phyloP scores from a whole-genome alignment of 2,888 invertebrate genomes.

The Diadromus collaris region DNA sequence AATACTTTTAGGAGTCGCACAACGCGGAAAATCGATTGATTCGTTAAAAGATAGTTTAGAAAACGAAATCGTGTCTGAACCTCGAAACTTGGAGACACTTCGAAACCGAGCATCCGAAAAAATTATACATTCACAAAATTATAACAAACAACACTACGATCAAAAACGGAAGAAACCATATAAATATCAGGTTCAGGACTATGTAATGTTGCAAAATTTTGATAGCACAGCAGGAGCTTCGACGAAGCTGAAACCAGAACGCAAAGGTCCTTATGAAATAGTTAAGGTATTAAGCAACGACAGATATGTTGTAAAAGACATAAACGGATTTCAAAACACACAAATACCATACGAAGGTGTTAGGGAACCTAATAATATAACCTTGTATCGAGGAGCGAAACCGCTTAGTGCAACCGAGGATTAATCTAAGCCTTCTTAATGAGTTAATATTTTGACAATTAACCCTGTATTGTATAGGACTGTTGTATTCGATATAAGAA shows the following conservation, averaged over 20 bases:
- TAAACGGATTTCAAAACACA: slow-evolving; percentile 53
- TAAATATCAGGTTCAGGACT: slow-evolving; percentile 56
- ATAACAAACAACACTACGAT: slow-evolving; percentile 67
- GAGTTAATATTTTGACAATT: no score
- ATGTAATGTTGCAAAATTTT: slow-evolving; percentile 60
- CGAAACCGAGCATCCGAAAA: slow-evolving; percentile 12
- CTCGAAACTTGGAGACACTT: slow-evolving; percentile 50
- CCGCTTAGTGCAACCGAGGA: no score
- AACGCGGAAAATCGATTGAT: slow-evolving; percentile 58
- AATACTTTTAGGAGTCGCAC: slow-evolving; percentile 39
- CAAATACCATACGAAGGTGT: slow-evolving; percentile 58
- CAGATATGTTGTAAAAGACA: slow-evolving; percentile 60
- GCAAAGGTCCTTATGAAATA: slow-evolving; percentile 61
- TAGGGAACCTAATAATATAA: slow-evolving; percentile 58
- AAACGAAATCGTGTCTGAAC: not conserved
- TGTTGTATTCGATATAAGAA: no score
- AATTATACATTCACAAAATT: slow-evolving; percentile 64
- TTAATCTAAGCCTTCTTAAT: no score
- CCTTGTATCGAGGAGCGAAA: slow-evolving; percentile 1
- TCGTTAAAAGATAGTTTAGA: slow-evolving; percentile 42
- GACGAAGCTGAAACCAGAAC: slow-evolving; percentile 61
- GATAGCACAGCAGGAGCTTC: slow-evolving; percentile 58
- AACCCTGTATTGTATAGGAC: not conserved
- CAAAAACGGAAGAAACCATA: slow-evolving; percentile 63
- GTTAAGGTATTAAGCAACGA: slow-evolving; percentile 58